Conservation (phyloP, 2,113 vertebrate genomes). For the Scopus umbretta region DNA sequence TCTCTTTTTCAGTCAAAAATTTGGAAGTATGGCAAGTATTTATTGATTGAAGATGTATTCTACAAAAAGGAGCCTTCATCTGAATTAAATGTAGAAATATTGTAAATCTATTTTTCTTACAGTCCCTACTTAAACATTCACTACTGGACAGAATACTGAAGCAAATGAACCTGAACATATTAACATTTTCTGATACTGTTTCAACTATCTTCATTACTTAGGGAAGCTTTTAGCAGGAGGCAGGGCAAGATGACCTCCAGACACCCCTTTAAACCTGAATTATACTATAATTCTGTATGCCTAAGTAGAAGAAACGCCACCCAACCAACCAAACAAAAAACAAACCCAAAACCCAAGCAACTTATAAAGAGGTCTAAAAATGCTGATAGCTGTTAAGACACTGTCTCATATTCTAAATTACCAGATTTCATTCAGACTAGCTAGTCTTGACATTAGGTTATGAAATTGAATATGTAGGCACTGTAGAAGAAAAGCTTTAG, state of each 20-base stretch:
- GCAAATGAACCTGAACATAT: background rate
- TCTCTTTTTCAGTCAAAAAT: background rate
- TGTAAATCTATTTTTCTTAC: background rate
- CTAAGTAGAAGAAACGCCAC: background rate
- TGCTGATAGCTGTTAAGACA: background rate
- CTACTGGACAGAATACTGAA: background rate
- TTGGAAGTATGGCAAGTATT: background rate
- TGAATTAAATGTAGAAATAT: background rate
- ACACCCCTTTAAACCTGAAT: background rate
- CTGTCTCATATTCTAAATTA: background rate
- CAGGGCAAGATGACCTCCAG: background rate
- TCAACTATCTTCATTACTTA: background rate
- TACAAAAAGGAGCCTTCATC: background rate
- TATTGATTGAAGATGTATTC: background rate
- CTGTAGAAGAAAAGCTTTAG: background rate
- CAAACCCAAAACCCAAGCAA: background rate
- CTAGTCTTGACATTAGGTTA: background rate
- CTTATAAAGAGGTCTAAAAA: background rate
- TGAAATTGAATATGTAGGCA: background rate
- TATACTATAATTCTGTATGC: background rate
- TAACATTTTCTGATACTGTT: background rate
- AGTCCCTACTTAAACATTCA: background rate
- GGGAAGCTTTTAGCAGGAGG: background rate
- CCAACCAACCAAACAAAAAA: fast-evolving
- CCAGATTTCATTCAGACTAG: background rate